phyloP scores from a whole-genome alignment of 2,797 vertebrate genomes.

The Ataeniobius toweri region DNA sequence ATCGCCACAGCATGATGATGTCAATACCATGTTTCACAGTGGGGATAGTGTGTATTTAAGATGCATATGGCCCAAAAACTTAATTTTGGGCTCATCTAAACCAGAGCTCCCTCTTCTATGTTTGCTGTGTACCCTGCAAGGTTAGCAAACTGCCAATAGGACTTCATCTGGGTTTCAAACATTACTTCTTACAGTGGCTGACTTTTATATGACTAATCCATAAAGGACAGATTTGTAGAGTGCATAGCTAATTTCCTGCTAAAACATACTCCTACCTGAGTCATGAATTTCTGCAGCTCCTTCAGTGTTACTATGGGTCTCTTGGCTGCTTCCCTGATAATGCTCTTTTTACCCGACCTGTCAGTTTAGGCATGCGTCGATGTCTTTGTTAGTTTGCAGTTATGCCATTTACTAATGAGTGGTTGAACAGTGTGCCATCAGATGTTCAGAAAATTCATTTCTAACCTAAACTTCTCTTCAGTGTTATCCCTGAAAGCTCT shows the following conservation, averaged over 20 bases:
- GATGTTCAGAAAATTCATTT: no score
- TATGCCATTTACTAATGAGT: background rate
- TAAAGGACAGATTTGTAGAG: background rate
- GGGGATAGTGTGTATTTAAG: background rate
- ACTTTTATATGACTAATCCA: background rate
- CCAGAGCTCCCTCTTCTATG: background rate
- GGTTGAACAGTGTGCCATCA: background rate
- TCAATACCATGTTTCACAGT: background rate
- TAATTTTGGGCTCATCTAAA: background rate
- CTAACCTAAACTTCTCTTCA: no score
- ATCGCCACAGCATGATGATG: background rate
- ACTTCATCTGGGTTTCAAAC: background rate
- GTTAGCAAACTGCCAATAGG: background rate
- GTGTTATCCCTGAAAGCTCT: no score
- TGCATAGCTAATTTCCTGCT: background rate
- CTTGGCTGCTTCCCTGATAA: background rate
- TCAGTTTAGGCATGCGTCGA: no score
- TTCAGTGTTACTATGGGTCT: background rate
- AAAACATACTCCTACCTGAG: background rate
- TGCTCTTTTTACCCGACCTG: background rate
- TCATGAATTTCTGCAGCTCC: background rate
- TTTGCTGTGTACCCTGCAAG: background rate
- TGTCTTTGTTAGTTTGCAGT: background rate
- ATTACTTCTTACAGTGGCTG: background rate
- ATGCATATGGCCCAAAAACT: background rate